Percentiles rank a stretch among this genome's conserved stretches.
Evolutionary conservation across 2,113 vertebrate species (phyloP).

Genomic region (Saimiri boliviensis): DNA sequence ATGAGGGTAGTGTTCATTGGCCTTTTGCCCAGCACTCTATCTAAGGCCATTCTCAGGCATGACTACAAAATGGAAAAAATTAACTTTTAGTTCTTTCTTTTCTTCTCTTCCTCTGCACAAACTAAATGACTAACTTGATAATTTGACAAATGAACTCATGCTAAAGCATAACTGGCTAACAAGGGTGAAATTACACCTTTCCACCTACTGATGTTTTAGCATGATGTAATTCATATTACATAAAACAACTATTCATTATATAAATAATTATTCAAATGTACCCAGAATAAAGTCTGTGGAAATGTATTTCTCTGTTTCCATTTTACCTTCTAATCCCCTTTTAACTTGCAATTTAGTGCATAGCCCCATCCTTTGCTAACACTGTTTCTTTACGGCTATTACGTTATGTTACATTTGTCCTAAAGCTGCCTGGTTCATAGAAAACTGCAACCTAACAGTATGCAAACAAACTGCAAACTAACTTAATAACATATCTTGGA

Average conservation of each 20-base stretch:
- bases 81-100: background rate
- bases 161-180: background rate
- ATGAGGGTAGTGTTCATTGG: background rate
- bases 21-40: background rate
- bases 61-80: background rate
- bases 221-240: background rate
- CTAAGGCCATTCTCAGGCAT: background rate
- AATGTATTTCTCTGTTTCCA: background rate
- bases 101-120: background rate
- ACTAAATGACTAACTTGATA: background rate
- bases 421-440: background rate
- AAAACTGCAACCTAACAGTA: background rate
- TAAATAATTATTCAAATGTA: conserved; percentile 1
- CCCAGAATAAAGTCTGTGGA: background rate
- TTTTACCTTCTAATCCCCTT: background rate
- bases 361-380: background rate
- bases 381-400: background rate
- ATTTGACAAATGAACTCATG: background rate
- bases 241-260: background rate
- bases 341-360: background rate
- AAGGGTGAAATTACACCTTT: background rate
- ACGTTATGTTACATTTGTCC: background rate
- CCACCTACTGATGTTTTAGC: background rate
- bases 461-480: background rate
- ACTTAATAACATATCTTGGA: background rate